Conservation (phyloP, 1,140 invertebrate species). For the Aphelinus certus region DNA sequence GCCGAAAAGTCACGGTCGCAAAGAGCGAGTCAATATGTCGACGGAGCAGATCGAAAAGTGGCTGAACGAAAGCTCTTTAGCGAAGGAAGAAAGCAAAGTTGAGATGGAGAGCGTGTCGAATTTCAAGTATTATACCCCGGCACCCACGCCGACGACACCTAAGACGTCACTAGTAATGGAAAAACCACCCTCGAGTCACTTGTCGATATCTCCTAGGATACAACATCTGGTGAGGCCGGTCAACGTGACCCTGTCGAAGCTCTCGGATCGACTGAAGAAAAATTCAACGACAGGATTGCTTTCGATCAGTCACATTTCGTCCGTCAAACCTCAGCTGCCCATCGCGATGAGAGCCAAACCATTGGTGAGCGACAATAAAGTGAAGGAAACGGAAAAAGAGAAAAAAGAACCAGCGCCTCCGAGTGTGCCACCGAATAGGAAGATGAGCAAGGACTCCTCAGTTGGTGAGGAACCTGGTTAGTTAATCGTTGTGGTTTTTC, state of each 20-base stretch:
- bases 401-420: not conserved
- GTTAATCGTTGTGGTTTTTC: not conserved
- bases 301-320: slow-evolving; percentile 2
- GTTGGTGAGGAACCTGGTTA: slow-evolving; percentile 38
- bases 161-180: not conserved
- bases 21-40: slow-evolving; percentile 77
- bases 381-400: not conserved
- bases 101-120: slow-evolving; percentile 62
- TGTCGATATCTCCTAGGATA: slow-evolving; percentile 63
- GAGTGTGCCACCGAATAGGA: not conserved
- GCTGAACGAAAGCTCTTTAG: slow-evolving; percentile 72
- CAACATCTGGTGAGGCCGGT: slow-evolving; percentile 63
- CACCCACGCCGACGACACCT: not conserved
- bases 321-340: slow-evolving; percentile 4
- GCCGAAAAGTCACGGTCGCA: slow-evolving; percentile 59
- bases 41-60: slow-evolving; percentile 79
- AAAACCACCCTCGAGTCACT: slow-evolving; percentile 51
- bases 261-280: slow-evolving; percentile 52
- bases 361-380: slow-evolving; percentile 40
- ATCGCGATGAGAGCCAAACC: not conserved
- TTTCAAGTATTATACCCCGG: slow-evolving; percentile 52
- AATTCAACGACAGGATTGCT: not conserved
- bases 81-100: slow-evolving; percentile 67
- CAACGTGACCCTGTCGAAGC: slow-evolving; percentile 61
- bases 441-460: slow-evolving; percentile 45